These are phyloP conservation scores for Prorops nasuta DNA, from an alignment of 1,140 invertebrate genomes.

Conservation along the genomic window DNA sequence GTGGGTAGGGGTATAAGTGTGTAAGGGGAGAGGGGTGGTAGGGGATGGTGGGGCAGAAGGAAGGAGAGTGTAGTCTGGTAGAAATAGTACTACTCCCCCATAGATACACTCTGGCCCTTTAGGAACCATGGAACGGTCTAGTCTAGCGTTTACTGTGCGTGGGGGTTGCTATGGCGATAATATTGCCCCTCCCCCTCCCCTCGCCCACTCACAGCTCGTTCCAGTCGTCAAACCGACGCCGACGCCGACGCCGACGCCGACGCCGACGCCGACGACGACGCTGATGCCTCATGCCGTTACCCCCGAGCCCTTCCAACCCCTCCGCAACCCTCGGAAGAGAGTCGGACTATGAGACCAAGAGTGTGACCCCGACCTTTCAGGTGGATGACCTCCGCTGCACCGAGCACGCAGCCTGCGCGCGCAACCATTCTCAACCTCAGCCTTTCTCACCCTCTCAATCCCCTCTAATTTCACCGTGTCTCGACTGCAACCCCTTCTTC, in stretches of 20 bases:
- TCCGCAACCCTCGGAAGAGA: conserved; percentile 11
- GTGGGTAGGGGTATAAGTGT: too few relatives aligned
- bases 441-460: conserved; percentile 22
- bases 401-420: conserved; percentile 42
- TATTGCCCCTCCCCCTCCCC: conserved; percentile 11
- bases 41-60: too few relatives aligned
- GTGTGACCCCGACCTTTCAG: conserved; percentile 57
- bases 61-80: too few relatives aligned
- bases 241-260: too few relatives aligned
- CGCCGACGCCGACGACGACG: too few relatives aligned
- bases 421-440: conserved; percentile 24
- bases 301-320: conserved; percentile 9
- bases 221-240: too few relatives aligned
- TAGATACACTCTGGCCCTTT: too few relatives aligned
- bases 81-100: conserved; percentile 24
- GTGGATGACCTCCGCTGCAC: conserved; percentile 58
- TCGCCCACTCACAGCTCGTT: conserved; percentile 20
- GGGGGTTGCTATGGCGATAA: conserved; percentile 55
- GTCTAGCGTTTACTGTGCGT: conserved; percentile 55
- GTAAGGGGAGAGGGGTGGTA: too few relatives aligned
- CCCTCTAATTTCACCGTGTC: conserved; percentile 5
- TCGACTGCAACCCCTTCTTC: too few relatives aligned
- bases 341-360: conserved; percentile 34
- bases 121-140: too few relatives aligned
- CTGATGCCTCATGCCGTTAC: conserved; percentile 18